These are phyloP conservation scores for Aquatica leii DNA, from an alignment of 2,888 invertebrate species.

Conservation along the genomic window DNA sequence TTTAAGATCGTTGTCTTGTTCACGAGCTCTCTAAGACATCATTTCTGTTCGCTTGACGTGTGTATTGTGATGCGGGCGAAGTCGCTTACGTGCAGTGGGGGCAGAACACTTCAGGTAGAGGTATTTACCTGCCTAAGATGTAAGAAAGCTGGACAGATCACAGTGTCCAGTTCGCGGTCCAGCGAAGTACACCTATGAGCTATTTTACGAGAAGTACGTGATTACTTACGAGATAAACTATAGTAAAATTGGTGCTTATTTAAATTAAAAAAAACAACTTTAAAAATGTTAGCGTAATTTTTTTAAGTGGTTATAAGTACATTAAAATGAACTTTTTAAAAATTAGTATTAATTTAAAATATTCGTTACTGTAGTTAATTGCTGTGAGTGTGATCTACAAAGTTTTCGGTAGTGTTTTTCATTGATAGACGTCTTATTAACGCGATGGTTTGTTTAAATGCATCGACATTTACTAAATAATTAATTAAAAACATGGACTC, in stretches of 20 bases:
- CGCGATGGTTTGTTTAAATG: constrained; percentile 33
- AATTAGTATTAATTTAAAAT: too few relatives aligned
- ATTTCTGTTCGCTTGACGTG: constrained; percentile 53
- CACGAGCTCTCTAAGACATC: constrained; percentile 54
- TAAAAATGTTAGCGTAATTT: too few relatives aligned
- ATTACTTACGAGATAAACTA: constrained; percentile 8
- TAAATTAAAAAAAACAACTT: too few relatives aligned
- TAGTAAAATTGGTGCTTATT: too few relatives aligned
- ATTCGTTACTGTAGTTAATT: too few relatives aligned
- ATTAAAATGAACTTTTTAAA: too few relatives aligned
- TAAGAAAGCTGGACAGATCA: constrained; percentile 42
- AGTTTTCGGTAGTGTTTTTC: too few relatives aligned
- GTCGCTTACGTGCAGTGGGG: constrained; percentile 45
- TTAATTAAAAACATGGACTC: constrained; percentile 47
- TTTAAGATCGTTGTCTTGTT: constrained; percentile 49
- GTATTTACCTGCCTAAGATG: constrained; percentile 42
- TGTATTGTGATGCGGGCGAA: constrained; percentile 51
- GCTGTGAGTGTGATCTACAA: too few relatives aligned
- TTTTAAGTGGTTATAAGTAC: too few relatives aligned
- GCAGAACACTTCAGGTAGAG: constrained; percentile 42
- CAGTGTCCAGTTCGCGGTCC: constrained; percentile 55
- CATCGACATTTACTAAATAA: background rate
- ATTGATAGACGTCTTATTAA: too few relatives aligned
- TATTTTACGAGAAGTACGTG: background rate
- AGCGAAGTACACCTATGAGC: constrained; percentile 44